Evolutionary conservation across 1,140 invertebrate genomes (phyloP).

Genomic region (Drosophila fuyamai): DNA sequence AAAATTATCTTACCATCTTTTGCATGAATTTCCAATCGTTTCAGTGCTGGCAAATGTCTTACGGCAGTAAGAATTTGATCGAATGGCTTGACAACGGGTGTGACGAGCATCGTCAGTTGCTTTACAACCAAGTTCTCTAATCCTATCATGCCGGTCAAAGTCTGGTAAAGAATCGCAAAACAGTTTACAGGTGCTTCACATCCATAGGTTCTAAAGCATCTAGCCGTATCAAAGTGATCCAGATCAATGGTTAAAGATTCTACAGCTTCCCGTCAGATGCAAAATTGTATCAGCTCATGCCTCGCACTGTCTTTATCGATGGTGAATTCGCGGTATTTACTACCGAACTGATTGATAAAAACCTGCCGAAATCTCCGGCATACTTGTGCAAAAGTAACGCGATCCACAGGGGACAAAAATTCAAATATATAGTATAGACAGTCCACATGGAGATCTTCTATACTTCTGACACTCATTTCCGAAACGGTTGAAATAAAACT

Average conservation of each 20-base stretch:
- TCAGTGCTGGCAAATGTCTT: constrained; percentile 17
- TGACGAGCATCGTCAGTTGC: constrained; percentile 2
- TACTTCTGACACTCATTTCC: constrained; percentile 35
- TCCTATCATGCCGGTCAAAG: constrained; percentile 35
- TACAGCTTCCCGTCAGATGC: constrained; percentile 50
- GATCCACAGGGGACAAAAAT: constrained; percentile 27
- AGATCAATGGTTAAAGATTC: constrained; percentile 45
- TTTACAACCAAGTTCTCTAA: constrained; percentile 33
- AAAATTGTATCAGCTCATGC: constrained; percentile 36
- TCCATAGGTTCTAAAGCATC: not conserved
- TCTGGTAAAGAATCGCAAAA: constrained; percentile 28
- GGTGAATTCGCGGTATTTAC: constrained; percentile 26
- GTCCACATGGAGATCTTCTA: constrained; percentile 50
- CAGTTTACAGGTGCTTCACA: constrained; percentile 25
- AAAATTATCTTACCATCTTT: constrained; percentile 30
- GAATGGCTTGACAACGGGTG: constrained; percentile 28
- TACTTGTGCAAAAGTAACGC: constrained; percentile 43
- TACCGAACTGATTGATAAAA: constrained; percentile 7
- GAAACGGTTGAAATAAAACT: constrained; percentile 14
- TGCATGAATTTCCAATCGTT: constrained; percentile 29
- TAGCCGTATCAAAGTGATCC: constrained; percentile 30
- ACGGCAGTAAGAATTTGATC: constrained; percentile 42
- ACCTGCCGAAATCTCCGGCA: constrained; percentile 54
- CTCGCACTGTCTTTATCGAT: constrained; percentile 10
- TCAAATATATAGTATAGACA: constrained; percentile 46